Base-by-base conservation (phyloP, 2,888 invertebrate genomes). In the Therioaphis trifolii region DNA sequence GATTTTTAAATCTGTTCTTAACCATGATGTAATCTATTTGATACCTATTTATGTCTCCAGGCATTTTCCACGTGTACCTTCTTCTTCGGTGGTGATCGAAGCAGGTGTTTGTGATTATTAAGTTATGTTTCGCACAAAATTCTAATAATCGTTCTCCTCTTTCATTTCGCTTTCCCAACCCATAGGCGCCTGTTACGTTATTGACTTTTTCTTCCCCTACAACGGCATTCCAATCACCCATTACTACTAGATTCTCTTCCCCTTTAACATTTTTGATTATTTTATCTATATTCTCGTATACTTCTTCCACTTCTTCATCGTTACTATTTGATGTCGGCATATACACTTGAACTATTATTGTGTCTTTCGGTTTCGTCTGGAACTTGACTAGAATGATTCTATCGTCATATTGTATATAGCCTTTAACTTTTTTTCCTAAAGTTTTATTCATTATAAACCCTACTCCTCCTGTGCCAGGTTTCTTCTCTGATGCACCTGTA, bases 1-100 rank as follows among this genome's bases (percentile, higher is more conserved):
- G 35, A 72, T 84, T 84, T 24, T 29, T 79, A 58, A 78, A 84
- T 78, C 79, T 71, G 15, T 68, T 68, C 15, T 75, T 85, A 5
- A 66, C 35, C 18, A 66, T 66, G 35, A 35, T 35, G 63, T 66
- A 66, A 66, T 66, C 63, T 5, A 76, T 85, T 84, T 84, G 63
- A 1, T 71, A 35, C 35, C 75, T 84, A 58, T 61, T 55, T 15
- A 35, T 72, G 35, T 74, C 75, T 21, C 74, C 74, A 9, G 84
- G 84, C n/a, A 61, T 24, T 61, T 61, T 63, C 46, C 63, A 72
- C 3, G 27, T 69, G 72, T 82, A 72, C 15, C 82, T 49, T 35
- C 58, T 82, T 35, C 4, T 35, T 11, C 24, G 1, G 24, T 46
- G 21, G 5, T 46, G 43, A 1, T 24, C 2, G 9, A 69, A 46